Evolutionary conservation across 2,888 invertebrate genomes (phyloP).

Genomic region (Endomychus coccineus): DNA sequence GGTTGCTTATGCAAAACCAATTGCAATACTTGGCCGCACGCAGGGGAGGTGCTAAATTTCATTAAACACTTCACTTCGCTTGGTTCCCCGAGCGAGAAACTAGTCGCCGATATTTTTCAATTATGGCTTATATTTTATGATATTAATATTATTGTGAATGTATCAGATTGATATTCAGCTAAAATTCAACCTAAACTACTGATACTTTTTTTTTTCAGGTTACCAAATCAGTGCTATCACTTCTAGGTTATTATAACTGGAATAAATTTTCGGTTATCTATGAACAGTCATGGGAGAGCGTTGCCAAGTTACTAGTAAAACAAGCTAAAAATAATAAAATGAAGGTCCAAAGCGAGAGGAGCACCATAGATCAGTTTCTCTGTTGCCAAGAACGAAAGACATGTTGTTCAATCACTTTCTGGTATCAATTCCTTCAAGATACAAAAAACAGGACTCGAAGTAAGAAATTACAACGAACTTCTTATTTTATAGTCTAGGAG

Average conservation of each 20-base stretch:
- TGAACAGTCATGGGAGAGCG: slow-evolving; percentile 73
- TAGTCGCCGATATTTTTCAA: too few relatives aligned
- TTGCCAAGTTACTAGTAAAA: slow-evolving; percentile 70
- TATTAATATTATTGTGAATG: too few relatives aligned
- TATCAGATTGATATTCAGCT: too few relatives aligned
- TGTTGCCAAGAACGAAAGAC: slow-evolving; percentile 69
- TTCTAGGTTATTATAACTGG: slow-evolving; percentile 89
- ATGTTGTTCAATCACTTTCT: slow-evolving; percentile 72
- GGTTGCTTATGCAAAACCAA: too few relatives aligned
- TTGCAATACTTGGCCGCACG: too few relatives aligned
- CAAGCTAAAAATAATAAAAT: slow-evolving; percentile 71
- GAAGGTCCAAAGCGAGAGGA: slow-evolving; percentile 72
- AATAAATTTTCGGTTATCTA: slow-evolving; percentile 84
- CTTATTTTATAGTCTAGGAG: too few relatives aligned
- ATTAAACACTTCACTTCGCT: too few relatives aligned
- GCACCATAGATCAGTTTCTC: slow-evolving; percentile 62
- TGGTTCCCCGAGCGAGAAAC: too few relatives aligned
- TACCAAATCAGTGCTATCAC: slow-evolving; percentile 87
- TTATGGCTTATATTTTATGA: too few relatives aligned
- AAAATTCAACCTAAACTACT: too few relatives aligned
- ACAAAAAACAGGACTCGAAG: slow-evolving; percentile 81
- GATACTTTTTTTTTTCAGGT: slow-evolving; percentile 54
- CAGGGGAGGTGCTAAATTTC: too few relatives aligned
- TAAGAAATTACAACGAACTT: slow-evolving; percentile 41
- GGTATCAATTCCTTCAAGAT: slow-evolving; percentile 77